Evolutionary conservation across 2,797 vertebrate species (phyloP).

Genomic region (Lepus townsendii): DNA sequence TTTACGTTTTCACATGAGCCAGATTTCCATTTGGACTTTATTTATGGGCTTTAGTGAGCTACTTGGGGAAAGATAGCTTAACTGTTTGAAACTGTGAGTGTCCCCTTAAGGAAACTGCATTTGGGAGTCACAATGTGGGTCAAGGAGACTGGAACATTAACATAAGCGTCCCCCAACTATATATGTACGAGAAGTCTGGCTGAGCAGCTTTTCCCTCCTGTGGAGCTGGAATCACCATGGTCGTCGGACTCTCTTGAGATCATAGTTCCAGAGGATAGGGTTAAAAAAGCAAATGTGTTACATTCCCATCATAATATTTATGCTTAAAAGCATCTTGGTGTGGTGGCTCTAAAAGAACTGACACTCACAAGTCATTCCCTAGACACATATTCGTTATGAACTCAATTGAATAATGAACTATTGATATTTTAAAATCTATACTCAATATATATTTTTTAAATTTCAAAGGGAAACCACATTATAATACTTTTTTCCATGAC

Average conservation of each 20-base stretch:
- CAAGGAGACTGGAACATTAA: slow-evolving; percentile 33
- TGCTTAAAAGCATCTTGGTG: slow-evolving; percentile 47
- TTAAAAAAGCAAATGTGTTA: slow-evolving; percentile 42
- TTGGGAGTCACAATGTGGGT: background rate
- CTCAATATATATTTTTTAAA: slow-evolving; percentile 9
- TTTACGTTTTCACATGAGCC: slow-evolving; percentile 43
- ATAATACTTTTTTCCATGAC: background rate
- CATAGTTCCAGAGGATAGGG: background rate
- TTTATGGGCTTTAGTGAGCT: slow-evolving; percentile 49
- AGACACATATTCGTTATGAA: background rate
- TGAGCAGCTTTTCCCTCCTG: background rate
- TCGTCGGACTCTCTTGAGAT: background rate
- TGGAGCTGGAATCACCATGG: background rate
- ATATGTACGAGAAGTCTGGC: background rate
- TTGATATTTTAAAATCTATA: slow-evolving; percentile 53
- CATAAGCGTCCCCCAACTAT: background rate
- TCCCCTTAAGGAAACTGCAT: slow-evolving; percentile 10
- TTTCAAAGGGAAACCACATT: background rate
- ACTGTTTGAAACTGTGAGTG: slow-evolving; percentile 31
- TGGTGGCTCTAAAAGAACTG: slow-evolving; percentile 33
- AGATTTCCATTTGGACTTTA: slow-evolving; percentile 66
- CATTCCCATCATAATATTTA: background rate
- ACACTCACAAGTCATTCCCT: slow-evolving; percentile 11
- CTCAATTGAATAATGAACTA: slow-evolving; percentile 29
- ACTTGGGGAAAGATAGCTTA: slow-evolving; percentile 19